A percentile compares a stretch with the other conserved stretches of the same genome.
phyloP scores from a whole-genome alignment of 2,113 vertebrate genomes.

The Crotalus viridis region DNA sequence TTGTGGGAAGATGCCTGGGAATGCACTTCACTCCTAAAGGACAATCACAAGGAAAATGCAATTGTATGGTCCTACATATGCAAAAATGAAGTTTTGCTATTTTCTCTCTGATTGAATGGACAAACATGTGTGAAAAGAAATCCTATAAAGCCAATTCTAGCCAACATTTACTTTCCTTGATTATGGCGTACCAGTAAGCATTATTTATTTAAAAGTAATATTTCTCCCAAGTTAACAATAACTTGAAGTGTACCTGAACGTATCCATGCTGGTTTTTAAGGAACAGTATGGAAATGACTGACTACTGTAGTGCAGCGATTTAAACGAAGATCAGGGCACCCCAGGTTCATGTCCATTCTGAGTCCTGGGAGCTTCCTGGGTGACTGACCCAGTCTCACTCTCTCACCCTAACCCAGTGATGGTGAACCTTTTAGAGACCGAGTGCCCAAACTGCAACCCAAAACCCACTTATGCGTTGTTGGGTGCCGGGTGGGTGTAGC shows the following conservation, averaged over 20 bases:
- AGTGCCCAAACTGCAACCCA: no score
- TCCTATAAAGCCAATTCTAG: not conserved
- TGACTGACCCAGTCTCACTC: not conserved
- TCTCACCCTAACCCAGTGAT: not conserved
- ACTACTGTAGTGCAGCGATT: not conserved
- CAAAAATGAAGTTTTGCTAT: not conserved
- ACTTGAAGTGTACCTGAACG: not conserved
- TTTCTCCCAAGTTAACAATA: not conserved
- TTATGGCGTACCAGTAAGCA: not conserved
- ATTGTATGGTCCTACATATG: not conserved
- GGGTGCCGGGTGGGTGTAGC: no score
- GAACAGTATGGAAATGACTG: not conserved
- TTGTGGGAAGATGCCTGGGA: not conserved
- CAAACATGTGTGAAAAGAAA: not conserved
- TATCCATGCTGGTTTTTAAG: not conserved
- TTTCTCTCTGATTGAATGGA: not conserved
- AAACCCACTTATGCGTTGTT: no score
- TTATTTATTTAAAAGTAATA: not conserved
- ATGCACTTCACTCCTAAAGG: not conserved
- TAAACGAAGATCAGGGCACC: not conserved
- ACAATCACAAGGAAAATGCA: not conserved
- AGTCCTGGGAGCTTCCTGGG: not conserved
- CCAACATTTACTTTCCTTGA: not conserved
- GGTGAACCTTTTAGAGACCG: no score
- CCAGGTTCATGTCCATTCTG: not conserved